Conservation (phyloP, 2,888 invertebrate genomes). For the Drosophila barbarae region DNA sequence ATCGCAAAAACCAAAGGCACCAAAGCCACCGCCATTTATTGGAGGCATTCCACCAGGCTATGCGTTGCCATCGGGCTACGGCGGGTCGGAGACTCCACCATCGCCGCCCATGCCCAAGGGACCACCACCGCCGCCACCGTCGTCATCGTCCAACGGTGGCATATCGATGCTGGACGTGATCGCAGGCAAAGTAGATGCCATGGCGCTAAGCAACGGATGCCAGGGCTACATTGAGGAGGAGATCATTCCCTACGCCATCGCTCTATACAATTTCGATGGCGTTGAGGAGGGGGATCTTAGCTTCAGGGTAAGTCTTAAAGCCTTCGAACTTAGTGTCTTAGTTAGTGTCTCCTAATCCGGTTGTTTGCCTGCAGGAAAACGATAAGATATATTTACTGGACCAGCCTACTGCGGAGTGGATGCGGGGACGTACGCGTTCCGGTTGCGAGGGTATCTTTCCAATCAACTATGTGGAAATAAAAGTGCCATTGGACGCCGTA, state of each 20-base stretch:
- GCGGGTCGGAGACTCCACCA: constrained; percentile 74
- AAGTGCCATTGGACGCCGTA: constrained; percentile 83
- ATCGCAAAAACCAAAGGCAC: constrained; percentile 79
- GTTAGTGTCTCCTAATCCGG: neutral
- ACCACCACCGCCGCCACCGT: constrained; percentile 86
- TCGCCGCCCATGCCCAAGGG: constrained; percentile 90
- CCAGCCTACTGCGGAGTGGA: constrained; percentile 89
- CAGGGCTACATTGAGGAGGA: constrained; percentile 56
- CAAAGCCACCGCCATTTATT: constrained; percentile 72
- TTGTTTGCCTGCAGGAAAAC: constrained; percentile 82
- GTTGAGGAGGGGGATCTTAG: constrained; percentile 88
- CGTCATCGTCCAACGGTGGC: constrained; percentile 68
- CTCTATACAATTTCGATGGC: constrained; percentile 88
- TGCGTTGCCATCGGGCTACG: constrained; percentile 31
- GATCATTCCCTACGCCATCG: constrained; percentile 86
- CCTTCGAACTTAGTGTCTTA: accelerated
- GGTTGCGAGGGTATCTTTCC: constrained; percentile 91
- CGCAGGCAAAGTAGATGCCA: constrained; percentile 75
- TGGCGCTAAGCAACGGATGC: constrained; percentile 61
- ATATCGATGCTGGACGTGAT: constrained; percentile 78
- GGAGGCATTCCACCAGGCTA: constrained; percentile 47
- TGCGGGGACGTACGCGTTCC: constrained; percentile 85
- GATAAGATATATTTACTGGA: constrained; percentile 86
- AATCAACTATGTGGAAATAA: constrained; percentile 87
- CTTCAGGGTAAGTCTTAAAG: constrained; percentile 84